Conservation (phyloP, 2,888 invertebrate species). For the Diogma glabrata region DNA sequence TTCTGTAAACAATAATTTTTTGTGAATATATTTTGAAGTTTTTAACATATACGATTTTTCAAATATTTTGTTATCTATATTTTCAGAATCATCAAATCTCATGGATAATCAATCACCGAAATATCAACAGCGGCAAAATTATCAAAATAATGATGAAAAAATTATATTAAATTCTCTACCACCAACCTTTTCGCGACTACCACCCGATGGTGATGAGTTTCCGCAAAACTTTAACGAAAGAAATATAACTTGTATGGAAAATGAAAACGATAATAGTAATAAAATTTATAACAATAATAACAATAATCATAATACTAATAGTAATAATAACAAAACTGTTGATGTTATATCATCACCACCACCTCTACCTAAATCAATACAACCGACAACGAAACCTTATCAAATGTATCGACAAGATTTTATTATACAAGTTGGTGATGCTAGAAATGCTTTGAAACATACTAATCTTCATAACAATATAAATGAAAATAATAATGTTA, state of each 20-base stretch:
- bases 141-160: conserved; percentile 34
- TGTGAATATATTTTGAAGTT: no score
- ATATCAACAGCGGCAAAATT: no score
- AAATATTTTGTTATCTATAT: no score
- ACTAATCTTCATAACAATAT: not conserved
- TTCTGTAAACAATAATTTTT: no score
- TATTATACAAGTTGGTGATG: conserved; percentile 33
- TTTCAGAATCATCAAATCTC: conserved; percentile 1
- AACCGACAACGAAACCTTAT: conserved; percentile 32
- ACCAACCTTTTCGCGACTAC: conserved; percentile 36
- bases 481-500: no score
- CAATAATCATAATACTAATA: conserved; percentile 12
- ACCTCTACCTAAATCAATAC: conserved; percentile 34
- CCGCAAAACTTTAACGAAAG: conserved; percentile 37
- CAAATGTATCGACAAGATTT: conserved; percentile 34
- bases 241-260: conserved; percentile 27
- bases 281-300: conserved; percentile 20
- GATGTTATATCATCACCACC: conserved; percentile 28
- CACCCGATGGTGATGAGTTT: conserved; percentile 38
- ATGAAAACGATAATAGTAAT: conserved; percentile 23
- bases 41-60: no score
- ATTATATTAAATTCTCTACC: conserved; percentile 30
- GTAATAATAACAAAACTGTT: conserved; percentile 24
- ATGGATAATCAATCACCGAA: conserved; percentile 7
- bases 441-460: not conserved